phyloP scores from a whole-genome alignment of 2,113 vertebrate genomes.

The Acinonyx jubatus region DNA sequence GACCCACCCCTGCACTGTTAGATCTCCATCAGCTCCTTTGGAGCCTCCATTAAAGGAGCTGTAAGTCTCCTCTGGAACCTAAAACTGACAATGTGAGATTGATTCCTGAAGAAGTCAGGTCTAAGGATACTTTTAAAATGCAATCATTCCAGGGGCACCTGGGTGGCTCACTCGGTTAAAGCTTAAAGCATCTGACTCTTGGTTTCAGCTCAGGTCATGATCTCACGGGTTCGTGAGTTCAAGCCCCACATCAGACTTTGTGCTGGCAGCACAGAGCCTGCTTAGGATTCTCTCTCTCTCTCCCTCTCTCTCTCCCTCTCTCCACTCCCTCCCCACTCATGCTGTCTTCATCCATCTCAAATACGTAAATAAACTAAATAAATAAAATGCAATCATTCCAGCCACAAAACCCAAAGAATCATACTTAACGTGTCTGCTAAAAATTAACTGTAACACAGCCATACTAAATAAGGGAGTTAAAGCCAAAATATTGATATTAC shows the following conservation, averaged over 20 bases:
- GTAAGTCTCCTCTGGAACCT: not conserved
- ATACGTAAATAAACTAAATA: too few relatives aligned
- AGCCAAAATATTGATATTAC: conserved; percentile 18
- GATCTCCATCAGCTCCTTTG: not conserved
- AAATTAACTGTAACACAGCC: conserved; percentile 48
- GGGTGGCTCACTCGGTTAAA: too few relatives aligned
- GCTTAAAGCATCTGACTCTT: too few relatives aligned
- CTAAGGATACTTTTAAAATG: conserved; percentile 20
- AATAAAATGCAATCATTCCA: conserved; percentile 4
- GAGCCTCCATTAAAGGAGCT: not conserved
- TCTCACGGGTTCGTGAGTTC: too few relatives aligned
- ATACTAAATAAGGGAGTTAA: conserved; percentile 15
- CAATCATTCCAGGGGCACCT: not conserved
- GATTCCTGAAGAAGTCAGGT: not conserved
- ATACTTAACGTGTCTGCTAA: conserved; percentile 41
- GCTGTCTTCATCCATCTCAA: too few relatives aligned
- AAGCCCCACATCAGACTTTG: too few relatives aligned
- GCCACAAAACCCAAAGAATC: not conserved
- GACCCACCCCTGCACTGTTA: not conserved
- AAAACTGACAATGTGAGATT: not conserved
- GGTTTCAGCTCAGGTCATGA: too few relatives aligned
- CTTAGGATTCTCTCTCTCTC: too few relatives aligned
- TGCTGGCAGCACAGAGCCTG: too few relatives aligned
- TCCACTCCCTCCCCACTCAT: too few relatives aligned
- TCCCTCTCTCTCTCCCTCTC: too few relatives aligned